phyloP scores from a whole-genome alignment of 2,113 vertebrate species.

The Caranx ignobilis region DNA sequence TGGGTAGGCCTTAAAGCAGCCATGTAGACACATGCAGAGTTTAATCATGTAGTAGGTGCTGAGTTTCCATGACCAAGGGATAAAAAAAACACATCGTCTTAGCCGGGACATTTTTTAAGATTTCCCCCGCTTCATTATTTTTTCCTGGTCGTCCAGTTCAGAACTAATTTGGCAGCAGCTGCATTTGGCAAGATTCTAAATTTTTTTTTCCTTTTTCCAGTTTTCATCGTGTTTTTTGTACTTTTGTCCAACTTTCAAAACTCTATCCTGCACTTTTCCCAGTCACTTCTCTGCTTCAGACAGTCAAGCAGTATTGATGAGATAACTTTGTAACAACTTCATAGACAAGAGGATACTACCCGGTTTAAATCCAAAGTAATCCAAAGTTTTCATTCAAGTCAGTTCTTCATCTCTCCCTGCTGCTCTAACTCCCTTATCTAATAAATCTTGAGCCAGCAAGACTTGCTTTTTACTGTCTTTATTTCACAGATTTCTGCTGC shows the following conservation, averaged over 20 bases:
- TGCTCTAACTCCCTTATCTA: background rate
- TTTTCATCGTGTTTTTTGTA: background rate
- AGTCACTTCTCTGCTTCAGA: conserved; percentile 11
- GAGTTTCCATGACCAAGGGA: background rate
- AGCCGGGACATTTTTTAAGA: background rate
- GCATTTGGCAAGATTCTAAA: background rate
- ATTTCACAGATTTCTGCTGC: conserved; percentile 5
- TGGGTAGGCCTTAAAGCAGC: background rate
- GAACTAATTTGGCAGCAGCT: background rate
- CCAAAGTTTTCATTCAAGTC: conserved; percentile 31
- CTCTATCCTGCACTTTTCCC: conserved; percentile 18
- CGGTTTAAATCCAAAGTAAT: conserved; percentile 15
- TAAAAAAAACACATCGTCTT: background rate
- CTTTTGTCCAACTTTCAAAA: conserved; percentile 35
- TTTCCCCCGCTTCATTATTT: background rate
- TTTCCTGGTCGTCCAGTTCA: conserved; percentile 4
- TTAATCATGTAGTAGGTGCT: background rate
- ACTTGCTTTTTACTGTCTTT: background rate
- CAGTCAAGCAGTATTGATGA: conserved; percentile 20
- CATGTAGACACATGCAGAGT: background rate
- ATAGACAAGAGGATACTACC: conserved; percentile 18
- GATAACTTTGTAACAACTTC: conserved; percentile 26
- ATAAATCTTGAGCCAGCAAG: background rate
- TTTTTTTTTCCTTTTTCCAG: background rate
- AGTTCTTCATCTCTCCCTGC: conserved; percentile 5